These are phyloP conservation scores for Sinodicranocentrus sp. DNA, from an alignment of 2,888 invertebrate genomes.

Conservation along the genomic window DNA sequence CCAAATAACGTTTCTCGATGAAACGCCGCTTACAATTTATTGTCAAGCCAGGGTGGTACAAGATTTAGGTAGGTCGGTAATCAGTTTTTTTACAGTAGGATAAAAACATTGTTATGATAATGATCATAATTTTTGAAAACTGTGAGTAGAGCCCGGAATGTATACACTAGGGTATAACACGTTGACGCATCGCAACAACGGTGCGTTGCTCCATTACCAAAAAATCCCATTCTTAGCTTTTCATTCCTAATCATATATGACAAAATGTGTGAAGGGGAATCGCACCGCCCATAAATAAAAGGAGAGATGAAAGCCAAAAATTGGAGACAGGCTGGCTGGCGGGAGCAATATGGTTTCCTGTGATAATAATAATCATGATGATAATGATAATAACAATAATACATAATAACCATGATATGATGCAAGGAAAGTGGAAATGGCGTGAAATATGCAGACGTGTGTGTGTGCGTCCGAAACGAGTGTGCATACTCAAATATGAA, in stretches of 20 bases:
- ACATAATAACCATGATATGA: slow-evolving; percentile 50
- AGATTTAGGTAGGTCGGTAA: too few species aligned
- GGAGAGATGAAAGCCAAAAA: slow-evolving; percentile 1
- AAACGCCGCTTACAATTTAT: too few species aligned
- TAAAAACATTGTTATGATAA: slow-evolving; percentile 41
- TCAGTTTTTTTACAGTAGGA: too few species aligned
- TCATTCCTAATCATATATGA: slow-evolving; percentile 27
- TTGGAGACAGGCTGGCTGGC: background rate
- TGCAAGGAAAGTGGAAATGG: slow-evolving; percentile 41
- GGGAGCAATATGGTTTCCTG: slow-evolving; percentile 53
- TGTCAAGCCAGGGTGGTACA: too few species aligned
- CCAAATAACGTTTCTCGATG: too few species aligned
- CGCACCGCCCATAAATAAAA: background rate
- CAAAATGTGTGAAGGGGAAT: slow-evolving; percentile 2
- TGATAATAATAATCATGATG: slow-evolving; percentile 49
- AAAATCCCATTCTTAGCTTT: background rate
- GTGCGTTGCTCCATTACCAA: too few species aligned
- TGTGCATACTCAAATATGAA: slow-evolving; percentile 42
- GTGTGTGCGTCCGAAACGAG: slow-evolving; percentile 17
- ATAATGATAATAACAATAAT: slow-evolving; percentile 61
- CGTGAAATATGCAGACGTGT: background rate
- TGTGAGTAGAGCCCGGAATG: too few species aligned
- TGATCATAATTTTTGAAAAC: slow-evolving; percentile 18
- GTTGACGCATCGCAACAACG: too few species aligned
- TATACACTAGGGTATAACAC: too few species aligned